phyloP scores from a whole-genome alignment of 2,113 vertebrate species.

The Neogale vison region DNA sequence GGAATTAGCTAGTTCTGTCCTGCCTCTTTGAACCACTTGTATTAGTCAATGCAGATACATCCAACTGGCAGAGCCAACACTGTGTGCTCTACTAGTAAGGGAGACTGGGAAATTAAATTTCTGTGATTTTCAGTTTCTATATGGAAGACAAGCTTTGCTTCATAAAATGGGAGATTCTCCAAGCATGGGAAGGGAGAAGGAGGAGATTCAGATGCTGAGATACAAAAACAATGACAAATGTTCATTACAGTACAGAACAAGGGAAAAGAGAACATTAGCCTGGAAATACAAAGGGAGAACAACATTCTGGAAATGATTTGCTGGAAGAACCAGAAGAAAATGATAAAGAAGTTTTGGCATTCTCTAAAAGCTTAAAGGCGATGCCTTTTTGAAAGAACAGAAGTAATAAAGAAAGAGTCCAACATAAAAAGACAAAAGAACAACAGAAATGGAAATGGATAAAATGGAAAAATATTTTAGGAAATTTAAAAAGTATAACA shows the following conservation, averaged over 20 bases:
- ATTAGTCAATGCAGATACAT: background rate
- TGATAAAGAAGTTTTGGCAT: background rate
- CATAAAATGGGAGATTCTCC: background rate
- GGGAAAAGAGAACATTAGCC: background rate
- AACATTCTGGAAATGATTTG: background rate
- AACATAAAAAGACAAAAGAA: background rate
- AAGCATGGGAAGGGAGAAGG: background rate
- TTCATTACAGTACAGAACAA: background rate
- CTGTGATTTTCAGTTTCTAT: background rate
- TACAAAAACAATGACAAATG: background rate
- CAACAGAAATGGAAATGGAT: background rate
- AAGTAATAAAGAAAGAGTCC: background rate
- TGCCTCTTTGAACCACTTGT: background rate
- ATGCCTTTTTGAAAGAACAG: background rate
- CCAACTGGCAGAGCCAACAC: too few relatives aligned
- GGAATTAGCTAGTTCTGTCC: background rate
- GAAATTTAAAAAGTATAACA: background rate
- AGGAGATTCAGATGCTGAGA: background rate
- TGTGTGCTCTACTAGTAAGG: background rate
- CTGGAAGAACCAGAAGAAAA: conserved; percentile 21
- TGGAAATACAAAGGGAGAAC: background rate
- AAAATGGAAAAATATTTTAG: conserved; percentile 13
- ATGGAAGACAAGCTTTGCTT: background rate
- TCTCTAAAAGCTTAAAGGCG: conserved; percentile 15
- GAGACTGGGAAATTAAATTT: background rate